Base-by-base conservation (phyloP, 2,113 vertebrate genomes). In the Cyprinodon tularosa region DNA sequence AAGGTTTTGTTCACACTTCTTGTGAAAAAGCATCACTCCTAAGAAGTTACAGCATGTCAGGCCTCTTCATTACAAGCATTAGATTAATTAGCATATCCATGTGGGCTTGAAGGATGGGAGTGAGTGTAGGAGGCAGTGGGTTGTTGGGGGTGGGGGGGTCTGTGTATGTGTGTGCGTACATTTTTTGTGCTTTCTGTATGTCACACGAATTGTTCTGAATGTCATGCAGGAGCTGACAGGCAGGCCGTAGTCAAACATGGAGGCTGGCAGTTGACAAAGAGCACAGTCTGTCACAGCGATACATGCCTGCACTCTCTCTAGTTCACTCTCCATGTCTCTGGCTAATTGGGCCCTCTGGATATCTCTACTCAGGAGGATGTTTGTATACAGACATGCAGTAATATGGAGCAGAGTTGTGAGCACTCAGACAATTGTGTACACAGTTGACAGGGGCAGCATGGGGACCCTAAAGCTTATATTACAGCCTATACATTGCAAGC, bases 31-130 rank as follows among this genome's bases (percentile, higher is more conserved):
- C 66, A 42, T 92, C 86, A 85, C 80, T 89, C 81, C 42, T 69
- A 38, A 90, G 92, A 91, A 89, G 88, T 95, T 59, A 3, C 17
- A 80, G 74, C 89, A 83, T 93, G 92, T 93, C 91, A 93, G 93
- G 89, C 91, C 92, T 89, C 92, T 95, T 96, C 95, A 95, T 96
- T 95, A 95, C 88, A 84, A 88, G 86, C 89, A 91, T 93, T 94
- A 95, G 92, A 93, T 90, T 91, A 94, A 94, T 95, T 94, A 94
- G 94, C 93, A 76, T 78, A 93, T 86, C 91, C 80, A 81, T 84
- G 86, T 87, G 86, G 82, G 84, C 75, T 81, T 71, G 63, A 36
- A 70, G 62, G 74, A 17, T 65, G 53, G 12, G 45, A 20, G 64
- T 69, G 61, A 39, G 39, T 17, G 12, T 11, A 37, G 17, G 57